Evolutionary conservation across 2,113 vertebrate species (phyloP), one percentile per base, ranked within the genome.

Genomic region (Python bivittatus): DNA sequence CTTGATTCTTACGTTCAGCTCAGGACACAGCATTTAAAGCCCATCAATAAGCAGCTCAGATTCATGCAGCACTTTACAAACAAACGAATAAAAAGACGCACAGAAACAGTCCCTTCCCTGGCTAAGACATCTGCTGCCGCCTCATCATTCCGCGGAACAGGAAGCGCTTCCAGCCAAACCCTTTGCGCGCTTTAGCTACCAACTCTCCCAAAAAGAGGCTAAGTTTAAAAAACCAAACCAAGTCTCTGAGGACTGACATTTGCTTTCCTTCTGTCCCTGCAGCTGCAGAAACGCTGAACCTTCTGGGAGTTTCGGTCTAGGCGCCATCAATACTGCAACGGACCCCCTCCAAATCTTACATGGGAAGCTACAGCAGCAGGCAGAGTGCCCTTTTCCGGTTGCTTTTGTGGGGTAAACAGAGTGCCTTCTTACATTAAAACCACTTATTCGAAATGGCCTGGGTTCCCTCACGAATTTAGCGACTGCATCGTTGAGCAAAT

Each of bases 251-350:
- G 44, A 44, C 23, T 13, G 64, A 5, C 38, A 23, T n/a, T 54
- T 25, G 12, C 6, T 27, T 1, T 0, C 0, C 0, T 0, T 54
- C 84, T 44, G 27, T 23, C 52, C 68, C 22, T 22, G n/a, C 29
- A 52, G 23, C 1, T 52, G 2, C 7, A 54, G 0, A 29, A 9
- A 1, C 0, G 0, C 4, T 11, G 12, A 27, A 42, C n/a, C 1
- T 29, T 13, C 33, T 0, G 4, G 15, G 8, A 0, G 22, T 84
- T 6, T 85, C 12, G 0, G 15, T 0, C 13, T 23, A 0, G 0
- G 10, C 2, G 48, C 52, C 2, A 42, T 42, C 72, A 4, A 42
- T 9, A 42, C 3, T 20, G 33, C n/a, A n/a, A 20, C 33, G 15
- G 6, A 79, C 33, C 68, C 68, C 33, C 9, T 33, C 68, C 68